Conservation (phyloP, 2,888 invertebrate genomes). For the Emmelina monodactyla region DNA sequence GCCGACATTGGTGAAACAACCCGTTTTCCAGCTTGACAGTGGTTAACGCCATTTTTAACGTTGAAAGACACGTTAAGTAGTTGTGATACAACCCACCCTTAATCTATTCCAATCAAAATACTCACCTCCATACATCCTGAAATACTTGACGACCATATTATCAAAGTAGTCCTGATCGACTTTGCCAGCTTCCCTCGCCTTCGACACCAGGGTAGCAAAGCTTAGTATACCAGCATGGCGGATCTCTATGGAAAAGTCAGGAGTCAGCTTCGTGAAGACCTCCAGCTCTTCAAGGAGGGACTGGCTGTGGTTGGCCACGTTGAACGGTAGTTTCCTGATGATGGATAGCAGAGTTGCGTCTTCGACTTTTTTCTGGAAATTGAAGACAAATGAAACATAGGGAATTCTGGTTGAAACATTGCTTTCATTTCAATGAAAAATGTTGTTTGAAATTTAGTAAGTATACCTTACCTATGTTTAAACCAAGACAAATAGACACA, state of each 20-base stretch:
- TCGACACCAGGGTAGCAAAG: constrained; percentile 73
- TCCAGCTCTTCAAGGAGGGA: constrained; percentile 66
- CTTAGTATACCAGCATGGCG: constrained; percentile 73
- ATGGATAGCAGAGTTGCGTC: constrained; percentile 71
- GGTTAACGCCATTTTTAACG: too few species aligned
- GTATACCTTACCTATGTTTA: too few species aligned
- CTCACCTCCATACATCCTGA: constrained; percentile 75
- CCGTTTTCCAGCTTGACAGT: too few species aligned
- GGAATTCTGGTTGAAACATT: too few species aligned
- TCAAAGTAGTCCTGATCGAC: constrained; percentile 72
- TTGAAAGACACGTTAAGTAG: too few species aligned
- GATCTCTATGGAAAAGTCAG: constrained; percentile 58
- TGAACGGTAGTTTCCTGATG: constrained; percentile 74
- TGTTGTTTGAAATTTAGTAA: too few species aligned
- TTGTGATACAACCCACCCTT: too few species aligned
- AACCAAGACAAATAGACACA: too few species aligned
- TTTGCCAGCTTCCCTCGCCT: constrained; percentile 63
- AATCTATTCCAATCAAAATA: too few species aligned
- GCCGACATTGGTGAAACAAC: too few species aligned
- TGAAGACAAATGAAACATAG: too few species aligned
- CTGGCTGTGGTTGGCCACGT: constrained; percentile 65
- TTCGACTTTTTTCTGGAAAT: constrained; percentile 61
- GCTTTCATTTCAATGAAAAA: too few species aligned
- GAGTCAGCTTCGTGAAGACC: constrained; percentile 40
- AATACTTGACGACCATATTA: constrained; percentile 73